Percentiles rank a stretch among this genome's conserved stretches.
Conservation (phyloP, 2,113 vertebrate species). For the Propithecus coquereli region DNA sequence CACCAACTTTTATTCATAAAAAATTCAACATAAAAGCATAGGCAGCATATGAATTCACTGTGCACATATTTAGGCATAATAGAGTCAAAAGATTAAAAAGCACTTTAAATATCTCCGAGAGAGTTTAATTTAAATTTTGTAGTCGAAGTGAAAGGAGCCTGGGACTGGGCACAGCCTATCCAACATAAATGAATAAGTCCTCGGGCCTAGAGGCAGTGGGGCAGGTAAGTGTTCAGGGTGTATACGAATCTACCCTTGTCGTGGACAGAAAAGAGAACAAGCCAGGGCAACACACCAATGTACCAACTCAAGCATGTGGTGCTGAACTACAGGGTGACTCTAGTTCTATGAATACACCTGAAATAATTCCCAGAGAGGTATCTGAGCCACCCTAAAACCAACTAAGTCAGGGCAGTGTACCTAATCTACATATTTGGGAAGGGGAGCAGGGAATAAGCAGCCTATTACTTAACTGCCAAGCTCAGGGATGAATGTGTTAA, state of each 20-base stretch:
- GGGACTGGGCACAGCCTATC: background rate
- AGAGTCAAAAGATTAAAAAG: background rate
- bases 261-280: background rate
- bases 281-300: background rate
- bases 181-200: background rate
- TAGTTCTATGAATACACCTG: background rate
- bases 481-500: too few relatives aligned
- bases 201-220: background rate
- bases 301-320: background rate
- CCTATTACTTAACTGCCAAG: background rate
- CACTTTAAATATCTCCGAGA: background rate
- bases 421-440: background rate
- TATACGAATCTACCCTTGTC: background rate
- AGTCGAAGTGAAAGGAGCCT: background rate
- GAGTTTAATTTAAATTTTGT: background rate
- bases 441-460: background rate
- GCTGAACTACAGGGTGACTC: background rate
- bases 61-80: background rate
- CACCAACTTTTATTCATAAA: background rate
- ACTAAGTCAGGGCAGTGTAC: background rate
- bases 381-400: background rate
- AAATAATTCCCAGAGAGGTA: background rate
- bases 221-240: fast-evolving
- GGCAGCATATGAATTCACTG: background rate
- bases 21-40: background rate